A percentile compares a stretch with the other conserved stretches of the same genome.
Evolutionary conservation across 2,888 invertebrate genomes (phyloP).

Genomic region (Venustoraphidia nigricollis): DNA sequence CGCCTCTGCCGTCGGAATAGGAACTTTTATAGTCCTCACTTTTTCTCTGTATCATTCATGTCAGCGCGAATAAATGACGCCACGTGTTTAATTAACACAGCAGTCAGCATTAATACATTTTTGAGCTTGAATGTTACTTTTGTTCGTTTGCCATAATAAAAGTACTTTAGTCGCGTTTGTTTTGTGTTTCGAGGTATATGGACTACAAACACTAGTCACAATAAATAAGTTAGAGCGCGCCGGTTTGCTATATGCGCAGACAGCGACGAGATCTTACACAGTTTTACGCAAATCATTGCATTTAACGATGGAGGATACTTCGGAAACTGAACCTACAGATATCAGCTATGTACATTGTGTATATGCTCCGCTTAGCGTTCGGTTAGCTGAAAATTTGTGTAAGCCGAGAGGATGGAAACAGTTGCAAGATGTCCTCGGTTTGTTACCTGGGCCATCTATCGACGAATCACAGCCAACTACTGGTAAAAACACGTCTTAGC

Average conservation of each 20-base stretch:
- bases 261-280: slow-evolving; percentile 54
- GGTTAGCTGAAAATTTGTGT: slow-evolving; percentile 67
- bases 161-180: not conserved
- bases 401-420: slow-evolving; percentile 64
- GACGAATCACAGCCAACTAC: slow-evolving; percentile 39
- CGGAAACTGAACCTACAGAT: slow-evolving; percentile 70
- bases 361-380: slow-evolving; percentile 83
- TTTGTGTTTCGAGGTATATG: slow-evolving; percentile 58
- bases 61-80: too few species aligned
- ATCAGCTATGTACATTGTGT: slow-evolving; percentile 85
- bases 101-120: too few species aligned
- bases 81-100: too few species aligned
- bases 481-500: too few species aligned
- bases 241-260: slow-evolving; percentile 63
- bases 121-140: not conserved
- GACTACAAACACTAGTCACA: slow-evolving; percentile 66
- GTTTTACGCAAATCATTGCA: slow-evolving; percentile 65
- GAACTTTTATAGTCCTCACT: too few species aligned
- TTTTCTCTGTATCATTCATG: too few species aligned
- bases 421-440: slow-evolving; percentile 67
- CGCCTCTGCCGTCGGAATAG: too few species aligned
- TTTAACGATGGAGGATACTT: slow-evolving; percentile 76
- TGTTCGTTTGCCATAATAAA: not conserved
- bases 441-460: slow-evolving; percentile 65
- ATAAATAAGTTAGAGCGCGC: slow-evolving; percentile 77